Evolutionary conservation across 37 sponge, comb jelly and placozoan species (phyloP).

Genomic region (Tethya wilhelma): DNA sequence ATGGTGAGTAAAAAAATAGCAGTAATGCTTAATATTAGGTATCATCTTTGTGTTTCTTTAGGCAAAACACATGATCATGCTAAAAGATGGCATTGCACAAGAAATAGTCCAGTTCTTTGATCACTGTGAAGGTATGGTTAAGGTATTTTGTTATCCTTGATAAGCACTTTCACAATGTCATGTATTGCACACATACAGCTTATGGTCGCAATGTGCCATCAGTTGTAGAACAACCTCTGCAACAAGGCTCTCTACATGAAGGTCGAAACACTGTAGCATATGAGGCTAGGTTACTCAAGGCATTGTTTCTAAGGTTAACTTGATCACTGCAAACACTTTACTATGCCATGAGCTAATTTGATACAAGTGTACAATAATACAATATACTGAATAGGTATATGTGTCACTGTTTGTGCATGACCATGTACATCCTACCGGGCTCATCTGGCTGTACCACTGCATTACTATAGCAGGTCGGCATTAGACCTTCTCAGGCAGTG

Average conservation of each 20-base stretch:
- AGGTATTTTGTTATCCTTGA: not conserved
- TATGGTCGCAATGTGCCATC: constrained; percentile 48
- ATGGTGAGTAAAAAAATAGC: constrained; percentile 61
- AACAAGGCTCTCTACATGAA: constrained; percentile 57
- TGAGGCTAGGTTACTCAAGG: constrained; percentile 93
- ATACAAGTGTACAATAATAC: too few species aligned
- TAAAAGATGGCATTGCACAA: constrained; percentile 84
- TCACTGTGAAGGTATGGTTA: constrained; percentile 85
- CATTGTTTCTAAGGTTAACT: constrained; percentile 77
- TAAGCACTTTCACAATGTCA: not conserved
- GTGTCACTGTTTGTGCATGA: too few species aligned
- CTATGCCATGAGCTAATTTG: too few species aligned
- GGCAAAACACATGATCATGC: constrained; percentile 98
- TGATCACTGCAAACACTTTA: too few species aligned
- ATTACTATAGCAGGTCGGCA: too few species aligned
- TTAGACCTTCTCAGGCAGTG: too few species aligned
- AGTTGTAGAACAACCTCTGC: constrained; percentile 85
- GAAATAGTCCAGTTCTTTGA: constrained; percentile 94
- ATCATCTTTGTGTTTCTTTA: constrained; percentile 6
- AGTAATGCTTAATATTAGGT: not conserved
- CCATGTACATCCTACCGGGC: too few species aligned
- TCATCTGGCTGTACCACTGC: too few species aligned
- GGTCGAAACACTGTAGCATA: constrained; percentile 96
- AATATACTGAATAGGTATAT: too few species aligned
- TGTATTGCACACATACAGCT: not conserved